Base-by-base conservation (phyloP, 2,888 invertebrate genomes). In the Volucella inflata region DNA sequence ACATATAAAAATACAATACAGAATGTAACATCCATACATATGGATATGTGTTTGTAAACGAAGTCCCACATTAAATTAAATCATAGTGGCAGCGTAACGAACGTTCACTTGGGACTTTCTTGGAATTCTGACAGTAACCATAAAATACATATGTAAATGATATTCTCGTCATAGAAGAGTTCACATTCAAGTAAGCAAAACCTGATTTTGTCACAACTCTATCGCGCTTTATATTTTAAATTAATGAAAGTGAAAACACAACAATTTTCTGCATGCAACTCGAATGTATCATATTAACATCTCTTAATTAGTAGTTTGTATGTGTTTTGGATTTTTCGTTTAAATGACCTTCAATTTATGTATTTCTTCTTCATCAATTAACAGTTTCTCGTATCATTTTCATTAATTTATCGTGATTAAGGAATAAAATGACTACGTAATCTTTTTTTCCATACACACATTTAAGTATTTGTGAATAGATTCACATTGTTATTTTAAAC, bases 341-440 rank as follows among this genome's bases (percentile, higher is more conserved):
- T n/a, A 30, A 38, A 48, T 12, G 30, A 65, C 57, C 40, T 76
- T 76, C 30, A 44, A n/a, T 51, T 30, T 76, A 21, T 42, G 42
- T 48, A 57, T 46, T 71, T 59, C 30, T 12, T 71, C 50, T 64
- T 8, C 8, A 44, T 16, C 40, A 76, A 76, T 76, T 67, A 59
- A 67, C 59, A 38, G 42, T 2, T 64, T n/a, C 30, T 46, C 21
- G 16, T 14, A 14, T 44, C 12, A 51, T 55, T 53, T 75, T 42
- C 55, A 76, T 50, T 50, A 40, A 67, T 67, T 51, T 50, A 64
- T 55, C 55, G 21, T 64, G 36, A 48, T 75, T 64, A 17, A 55
- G 21, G n/a, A 60, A 46, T 46, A 46, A 67, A 65, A 42, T 42
- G 21, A 53, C 17, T 38, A 53, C 16, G 70, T 14, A 50, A 50